Evolutionary conservation across 2,113 vertebrate species (phyloP).

Genomic region (Trichomycterus rosablanca): DNA sequence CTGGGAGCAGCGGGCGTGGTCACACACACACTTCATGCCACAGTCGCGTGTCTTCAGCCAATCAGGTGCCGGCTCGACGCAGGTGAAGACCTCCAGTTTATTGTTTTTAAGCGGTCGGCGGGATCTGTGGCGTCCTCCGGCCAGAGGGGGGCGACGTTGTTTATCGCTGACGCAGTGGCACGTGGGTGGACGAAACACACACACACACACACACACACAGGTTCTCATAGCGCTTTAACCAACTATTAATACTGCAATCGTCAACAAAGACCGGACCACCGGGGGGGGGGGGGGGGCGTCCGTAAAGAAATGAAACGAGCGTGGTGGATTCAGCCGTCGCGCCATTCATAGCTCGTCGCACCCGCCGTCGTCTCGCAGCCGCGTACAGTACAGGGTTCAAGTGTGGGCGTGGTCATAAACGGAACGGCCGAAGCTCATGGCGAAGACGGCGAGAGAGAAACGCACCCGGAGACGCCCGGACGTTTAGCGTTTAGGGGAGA

Average conservation of each 20-base stretch:
- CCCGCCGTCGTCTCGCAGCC: conserved; percentile 48
- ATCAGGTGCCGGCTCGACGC: too few relatives aligned
- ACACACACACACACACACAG: conserved; percentile 25
- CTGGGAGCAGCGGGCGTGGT: too few relatives aligned
- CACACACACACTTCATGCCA: too few relatives aligned
- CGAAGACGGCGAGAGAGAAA: conserved; percentile 58
- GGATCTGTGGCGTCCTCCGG: too few relatives aligned
- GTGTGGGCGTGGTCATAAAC: conserved; percentile 60
- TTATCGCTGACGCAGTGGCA: conserved; percentile 38
- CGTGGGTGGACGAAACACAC: conserved; percentile 18
- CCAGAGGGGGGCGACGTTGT: not conserved
- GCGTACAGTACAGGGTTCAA: conserved; percentile 67
- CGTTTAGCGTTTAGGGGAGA: too few relatives aligned
- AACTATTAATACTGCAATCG: conserved; percentile 47
- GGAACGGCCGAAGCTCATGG: conserved; percentile 68
- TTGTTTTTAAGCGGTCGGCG: too few relatives aligned
- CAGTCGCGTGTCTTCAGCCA: too few relatives aligned
- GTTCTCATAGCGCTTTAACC: conserved; percentile 7
- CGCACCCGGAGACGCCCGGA: conserved; percentile 37
- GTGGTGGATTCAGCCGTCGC: conserved; percentile 1
- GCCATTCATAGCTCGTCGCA: conserved; percentile 42
- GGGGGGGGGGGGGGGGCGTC: too few relatives aligned
- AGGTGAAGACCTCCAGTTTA: too few relatives aligned
- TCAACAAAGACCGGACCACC: conserved; percentile 11
- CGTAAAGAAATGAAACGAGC: not conserved